Evolutionary conservation across 2,797 vertebrate genomes (phyloP), one percentile per base, ranked within the genome.

Genomic region (Hydrocynus forskahlii): DNA sequence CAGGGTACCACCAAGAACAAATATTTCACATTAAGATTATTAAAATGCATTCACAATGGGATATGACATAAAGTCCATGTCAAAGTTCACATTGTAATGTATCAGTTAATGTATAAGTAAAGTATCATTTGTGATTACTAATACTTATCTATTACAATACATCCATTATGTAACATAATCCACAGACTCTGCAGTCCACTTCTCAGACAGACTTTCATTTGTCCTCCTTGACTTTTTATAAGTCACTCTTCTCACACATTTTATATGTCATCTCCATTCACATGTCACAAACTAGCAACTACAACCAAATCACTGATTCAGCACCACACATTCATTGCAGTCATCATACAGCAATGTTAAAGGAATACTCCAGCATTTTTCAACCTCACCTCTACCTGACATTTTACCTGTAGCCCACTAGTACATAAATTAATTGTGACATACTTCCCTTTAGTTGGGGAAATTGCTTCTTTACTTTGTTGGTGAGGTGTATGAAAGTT

Each of bases 11-110:
- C 17, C 64, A 21, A n/a, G 7, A 25, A 12, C 9, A 5, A 67
- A 67, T 19, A 67, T 43, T 67, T 67, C 64, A 67, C 64, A 43
- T 67, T 64, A n/a, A 43, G 19, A 67, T 21, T 45, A 45, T 38
- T 38, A 38, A 67, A 43, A 67, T n/a, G 19, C 43, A 38, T 67
- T 43, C 19, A 21, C 19, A 43, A 2, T 21, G 3, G n/a, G 64
- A 9, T 7, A 66, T 3, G 40, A 19, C 4, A 16, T 29, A 29
- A 29, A 17, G 13, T 45, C 8, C 38, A n/a, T 40, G 19, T 43
- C 17, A 40, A n/a, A 19, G 38, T 67, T 19, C 8, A 38, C 9
- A 45, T 67, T 67, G 43, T 43, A 45, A 67, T 45, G 3, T 43
- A 2, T 67, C 19, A 67, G 29, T 29, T 29, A 29, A 29, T 17